Percentiles rank a stretch among this genome's conserved stretches.
Evolutionary conservation across 1,140 invertebrate species (phyloP).

Genomic region (Frieseomelitta varia): DNA sequence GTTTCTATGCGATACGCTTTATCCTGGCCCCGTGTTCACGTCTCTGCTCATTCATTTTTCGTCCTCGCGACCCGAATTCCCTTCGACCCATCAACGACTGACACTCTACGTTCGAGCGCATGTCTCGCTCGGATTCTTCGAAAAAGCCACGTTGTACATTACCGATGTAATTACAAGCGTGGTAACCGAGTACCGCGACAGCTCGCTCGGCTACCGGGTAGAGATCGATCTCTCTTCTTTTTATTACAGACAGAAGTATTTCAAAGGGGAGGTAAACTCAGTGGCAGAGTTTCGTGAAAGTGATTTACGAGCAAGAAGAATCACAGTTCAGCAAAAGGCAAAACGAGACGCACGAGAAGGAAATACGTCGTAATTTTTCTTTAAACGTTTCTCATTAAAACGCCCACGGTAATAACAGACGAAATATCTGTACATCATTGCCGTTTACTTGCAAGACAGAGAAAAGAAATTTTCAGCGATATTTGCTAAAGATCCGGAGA

Average conservation of each 20-base stretch:
- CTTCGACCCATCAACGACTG: conserved; percentile 33
- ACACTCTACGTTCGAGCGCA: conserved; percentile 14
- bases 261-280: neutral
- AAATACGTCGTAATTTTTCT: neutral
- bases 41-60: neutral
- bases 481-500: too few species aligned
- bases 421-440: too few species aligned
- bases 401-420: too few species aligned
- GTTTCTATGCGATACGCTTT: conserved; percentile 18
- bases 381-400: conserved; percentile 18
- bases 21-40: neutral
- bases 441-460: too few species aligned
- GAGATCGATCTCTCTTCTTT: neutral
- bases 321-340: neutral
- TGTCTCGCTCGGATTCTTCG: conserved; percentile 39
- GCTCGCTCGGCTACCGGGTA: conserved; percentile 44
- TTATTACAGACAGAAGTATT: neutral
- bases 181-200: conserved; percentile 58
- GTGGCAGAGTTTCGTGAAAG: neutral
- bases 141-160: conserved; percentile 57
- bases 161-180: conserved; percentile 67
- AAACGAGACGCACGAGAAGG: neutral
- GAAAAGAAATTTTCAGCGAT: too few species aligned
- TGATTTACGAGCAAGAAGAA: neutral
- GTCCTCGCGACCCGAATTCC: neutral